Evolutionary conservation across 2,113 vertebrate genomes (phyloP).

Genomic region (Dolichotis patagonum): DNA sequence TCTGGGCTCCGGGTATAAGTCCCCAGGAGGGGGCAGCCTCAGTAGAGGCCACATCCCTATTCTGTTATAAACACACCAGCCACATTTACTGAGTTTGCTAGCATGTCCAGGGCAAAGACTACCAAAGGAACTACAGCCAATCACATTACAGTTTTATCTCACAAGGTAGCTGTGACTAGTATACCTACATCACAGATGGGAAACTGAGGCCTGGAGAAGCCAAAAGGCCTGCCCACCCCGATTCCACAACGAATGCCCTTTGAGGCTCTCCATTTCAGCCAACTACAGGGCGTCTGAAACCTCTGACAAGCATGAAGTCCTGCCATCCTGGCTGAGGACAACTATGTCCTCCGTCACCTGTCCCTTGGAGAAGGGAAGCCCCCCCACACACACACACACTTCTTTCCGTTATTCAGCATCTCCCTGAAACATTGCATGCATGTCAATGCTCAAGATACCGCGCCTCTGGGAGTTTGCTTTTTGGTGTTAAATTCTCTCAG

Average conservation of each 20-base stretch:
- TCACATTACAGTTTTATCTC: background rate
- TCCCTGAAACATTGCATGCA: slow-evolving; percentile 19
- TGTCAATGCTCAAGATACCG: background rate
- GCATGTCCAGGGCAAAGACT: background rate
- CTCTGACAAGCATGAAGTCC: background rate
- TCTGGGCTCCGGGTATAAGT: background rate
- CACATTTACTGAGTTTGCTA: background rate
- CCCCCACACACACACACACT: background rate
- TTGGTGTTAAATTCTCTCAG: background rate
- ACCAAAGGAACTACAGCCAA: background rate
- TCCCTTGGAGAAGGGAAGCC: background rate
- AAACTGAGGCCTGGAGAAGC: slow-evolving; percentile 19
- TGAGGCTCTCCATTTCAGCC: background rate
- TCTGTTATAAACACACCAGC: background rate
- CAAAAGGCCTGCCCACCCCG: background rate
- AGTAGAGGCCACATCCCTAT: background rate
- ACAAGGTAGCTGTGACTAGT: background rate
- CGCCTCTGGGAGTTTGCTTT: background rate
- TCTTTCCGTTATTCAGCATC: background rate
- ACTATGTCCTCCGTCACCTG: background rate
- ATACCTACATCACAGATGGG: background rate
- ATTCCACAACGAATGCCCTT: background rate
- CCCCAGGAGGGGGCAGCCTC: background rate
- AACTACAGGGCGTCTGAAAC: background rate
- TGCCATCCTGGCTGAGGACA: background rate